Evolutionary conservation across 2,888 invertebrate genomes (phyloP).

Genomic region (Chelonus formosanus): DNA sequence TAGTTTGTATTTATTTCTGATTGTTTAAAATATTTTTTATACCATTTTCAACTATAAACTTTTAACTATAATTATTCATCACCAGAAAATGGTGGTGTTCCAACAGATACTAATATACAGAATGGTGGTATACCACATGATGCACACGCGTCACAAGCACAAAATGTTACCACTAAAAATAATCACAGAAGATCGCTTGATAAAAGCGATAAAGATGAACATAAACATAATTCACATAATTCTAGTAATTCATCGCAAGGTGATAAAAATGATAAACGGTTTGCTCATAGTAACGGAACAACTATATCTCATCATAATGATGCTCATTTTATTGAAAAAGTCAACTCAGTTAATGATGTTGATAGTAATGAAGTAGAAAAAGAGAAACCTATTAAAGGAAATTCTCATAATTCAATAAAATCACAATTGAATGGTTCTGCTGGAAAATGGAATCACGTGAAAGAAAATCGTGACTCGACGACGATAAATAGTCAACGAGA

Average conservation of each 20-base stretch:
- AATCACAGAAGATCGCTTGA: constrained; percentile 69
- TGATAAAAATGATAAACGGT: constrained; percentile 62
- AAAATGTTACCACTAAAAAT: constrained; percentile 63
- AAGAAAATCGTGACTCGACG: constrained; percentile 61
- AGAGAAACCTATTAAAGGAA: constrained; percentile 63
- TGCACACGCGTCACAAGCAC: constrained; percentile 48
- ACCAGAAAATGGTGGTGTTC: constrained; percentile 51
- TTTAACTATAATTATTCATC: background rate
- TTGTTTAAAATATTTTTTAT: too few species aligned
- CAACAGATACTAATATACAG: constrained; percentile 56
- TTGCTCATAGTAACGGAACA: constrained; percentile 65
- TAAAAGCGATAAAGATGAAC: constrained; percentile 65
- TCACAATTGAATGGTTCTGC: constrained; percentile 61
- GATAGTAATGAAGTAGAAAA: constrained; percentile 66
- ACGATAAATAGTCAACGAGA: constrained; percentile 62
- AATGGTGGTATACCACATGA: constrained; percentile 60
- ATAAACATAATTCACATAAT: constrained; percentile 51
- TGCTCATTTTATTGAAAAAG: constrained; percentile 66
- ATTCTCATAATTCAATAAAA: constrained; percentile 51
- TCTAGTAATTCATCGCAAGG: constrained; percentile 54
- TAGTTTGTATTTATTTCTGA: constrained; percentile 57
- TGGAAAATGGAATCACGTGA: constrained; percentile 60
- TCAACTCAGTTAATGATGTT: constrained; percentile 66
- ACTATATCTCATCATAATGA: constrained; percentile 61
- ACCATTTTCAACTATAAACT: too few species aligned